phyloP scores from a whole-genome alignment of 2,888 invertebrate genomes.

The Thecophora atra region DNA sequence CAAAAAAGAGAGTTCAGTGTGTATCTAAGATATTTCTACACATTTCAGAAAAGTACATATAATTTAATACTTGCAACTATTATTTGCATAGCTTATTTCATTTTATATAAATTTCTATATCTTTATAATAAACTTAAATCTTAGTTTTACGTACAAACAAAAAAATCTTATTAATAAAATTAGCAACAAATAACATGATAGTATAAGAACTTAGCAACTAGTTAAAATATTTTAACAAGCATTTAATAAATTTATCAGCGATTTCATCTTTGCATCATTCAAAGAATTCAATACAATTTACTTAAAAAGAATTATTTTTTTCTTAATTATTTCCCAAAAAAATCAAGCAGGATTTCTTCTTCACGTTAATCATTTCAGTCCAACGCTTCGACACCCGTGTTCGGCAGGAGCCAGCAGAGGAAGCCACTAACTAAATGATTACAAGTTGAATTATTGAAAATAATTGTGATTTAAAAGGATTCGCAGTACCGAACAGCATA shows the following conservation, averaged over 20 bases:
- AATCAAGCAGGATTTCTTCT: neutral
- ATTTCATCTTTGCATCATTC: neutral
- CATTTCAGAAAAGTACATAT: too few relatives aligned
- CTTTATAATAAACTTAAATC: neutral
- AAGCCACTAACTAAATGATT: conserved; percentile 73
- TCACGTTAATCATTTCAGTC: conserved; percentile 54
- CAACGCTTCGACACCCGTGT: conserved; percentile 77
- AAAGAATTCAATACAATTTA: neutral
- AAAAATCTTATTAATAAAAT: neutral
- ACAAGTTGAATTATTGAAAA: neutral
- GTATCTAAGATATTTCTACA: too few relatives aligned
- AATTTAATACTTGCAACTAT: too few relatives aligned
- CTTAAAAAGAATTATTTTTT: neutral
- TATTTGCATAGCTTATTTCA: too few relatives aligned
- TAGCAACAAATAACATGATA: too few relatives aligned
- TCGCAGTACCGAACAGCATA: conserved; percentile 75
- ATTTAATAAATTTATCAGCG: neutral
- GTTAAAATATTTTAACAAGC: neutral
- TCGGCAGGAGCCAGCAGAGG: conserved; percentile 79
- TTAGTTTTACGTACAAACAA: neutral
- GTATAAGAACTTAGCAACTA: neutral
- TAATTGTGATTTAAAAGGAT: neutral
- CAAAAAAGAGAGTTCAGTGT: too few relatives aligned
- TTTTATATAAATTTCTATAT: neutral
- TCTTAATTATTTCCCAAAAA: neutral